Conservation (phyloP, 2,888 invertebrate genomes). For the Phoenoteleia sp. region DNA sequence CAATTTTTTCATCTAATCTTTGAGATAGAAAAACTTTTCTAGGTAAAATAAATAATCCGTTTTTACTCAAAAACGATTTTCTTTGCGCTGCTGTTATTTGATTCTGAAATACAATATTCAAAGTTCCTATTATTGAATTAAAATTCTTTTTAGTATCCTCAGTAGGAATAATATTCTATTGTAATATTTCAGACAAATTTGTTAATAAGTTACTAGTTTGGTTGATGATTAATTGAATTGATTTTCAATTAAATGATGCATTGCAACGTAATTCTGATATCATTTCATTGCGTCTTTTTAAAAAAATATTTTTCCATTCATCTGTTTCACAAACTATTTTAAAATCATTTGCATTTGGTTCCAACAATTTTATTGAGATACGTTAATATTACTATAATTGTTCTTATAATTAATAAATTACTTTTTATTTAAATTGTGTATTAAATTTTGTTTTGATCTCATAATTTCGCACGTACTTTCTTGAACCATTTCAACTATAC, state of each 20-base stretch:
- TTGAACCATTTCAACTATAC: too few species aligned
- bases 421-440: too few species aligned
- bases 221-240: neutral
- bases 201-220: conserved; percentile 6
- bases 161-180: conserved; percentile 2
- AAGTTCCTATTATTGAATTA: neutral
- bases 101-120: conserved; percentile 4
- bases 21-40: conserved; percentile 8
- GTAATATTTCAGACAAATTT: neutral
- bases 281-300: neutral
- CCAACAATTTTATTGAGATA: too few species aligned
- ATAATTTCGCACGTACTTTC: too few species aligned
- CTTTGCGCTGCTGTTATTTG: neutral
- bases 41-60: neutral
- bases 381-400: too few species aligned
- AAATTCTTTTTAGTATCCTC: conserved; percentile 3
- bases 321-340: too few species aligned
- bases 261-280: neutral
- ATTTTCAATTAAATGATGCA: conserved; percentile 3
- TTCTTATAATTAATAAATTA: too few species aligned
- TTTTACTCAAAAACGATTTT: neutral
- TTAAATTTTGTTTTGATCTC: too few species aligned
- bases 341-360: too few species aligned
- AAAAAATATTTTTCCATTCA: too few species aligned
- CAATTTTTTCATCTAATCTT: conserved; percentile 19